These are phyloP conservation scores for Heliangelus exortis DNA, from an alignment of 2,797 vertebrate species.

Conservation along the genomic window DNA sequence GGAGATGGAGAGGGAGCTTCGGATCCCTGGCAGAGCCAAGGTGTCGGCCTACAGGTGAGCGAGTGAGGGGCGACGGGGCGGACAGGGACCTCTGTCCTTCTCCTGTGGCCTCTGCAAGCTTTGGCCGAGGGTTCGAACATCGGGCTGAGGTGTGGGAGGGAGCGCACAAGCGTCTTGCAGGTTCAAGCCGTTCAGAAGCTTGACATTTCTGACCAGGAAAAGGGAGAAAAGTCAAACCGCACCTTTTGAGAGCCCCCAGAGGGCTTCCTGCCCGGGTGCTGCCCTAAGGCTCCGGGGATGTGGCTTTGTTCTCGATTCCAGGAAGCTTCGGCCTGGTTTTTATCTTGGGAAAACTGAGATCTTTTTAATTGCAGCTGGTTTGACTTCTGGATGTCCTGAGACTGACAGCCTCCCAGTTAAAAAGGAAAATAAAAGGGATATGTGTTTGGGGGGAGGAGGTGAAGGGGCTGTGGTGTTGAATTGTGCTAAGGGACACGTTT, in stretches of 20 bases:
- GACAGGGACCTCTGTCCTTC: background rate
- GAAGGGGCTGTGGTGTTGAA: background rate
- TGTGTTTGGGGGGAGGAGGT: fast-evolving
- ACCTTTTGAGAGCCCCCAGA: fast-evolving
- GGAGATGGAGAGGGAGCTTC: constrained; percentile 54
- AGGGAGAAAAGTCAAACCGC: background rate
- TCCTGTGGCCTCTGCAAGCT: fast-evolving
- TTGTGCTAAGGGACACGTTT: background rate
- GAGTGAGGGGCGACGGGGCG: background rate
- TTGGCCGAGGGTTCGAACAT: fast-evolving
- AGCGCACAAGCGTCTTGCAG: background rate
- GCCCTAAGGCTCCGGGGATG: fast-evolving
- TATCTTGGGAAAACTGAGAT: background rate
- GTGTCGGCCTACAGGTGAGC: constrained; percentile 52
- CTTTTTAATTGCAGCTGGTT: background rate
- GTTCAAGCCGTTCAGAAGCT: fast-evolving
- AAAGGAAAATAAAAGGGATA: background rate
- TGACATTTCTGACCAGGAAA: too few relatives aligned
- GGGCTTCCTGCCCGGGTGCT: too few relatives aligned
- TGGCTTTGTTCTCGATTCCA: background rate
- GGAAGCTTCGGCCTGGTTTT: background rate
- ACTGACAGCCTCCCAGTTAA: background rate
- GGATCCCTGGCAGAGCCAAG: background rate
- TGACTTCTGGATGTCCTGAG: background rate
- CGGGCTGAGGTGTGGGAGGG: background rate